Base-by-base conservation (phyloP, 2,113 vertebrate genomes). In the Rhinolophus ferrumequinum region DNA sequence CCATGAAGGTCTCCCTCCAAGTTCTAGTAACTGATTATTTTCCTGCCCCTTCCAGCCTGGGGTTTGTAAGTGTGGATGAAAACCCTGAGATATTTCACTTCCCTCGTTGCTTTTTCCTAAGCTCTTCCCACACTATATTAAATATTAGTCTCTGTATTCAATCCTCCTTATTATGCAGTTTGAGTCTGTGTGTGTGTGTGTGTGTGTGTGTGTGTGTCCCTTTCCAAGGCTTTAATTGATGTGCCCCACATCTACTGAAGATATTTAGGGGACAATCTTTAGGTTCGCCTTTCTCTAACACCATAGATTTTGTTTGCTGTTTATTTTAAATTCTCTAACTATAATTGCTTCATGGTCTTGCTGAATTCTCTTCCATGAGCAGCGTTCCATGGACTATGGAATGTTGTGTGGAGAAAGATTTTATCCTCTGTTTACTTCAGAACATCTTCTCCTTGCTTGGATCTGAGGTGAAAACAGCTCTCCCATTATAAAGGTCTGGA, bases 381-480 rank as follows among this genome's bases (percentile, higher is more conserved):
- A 83, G 38, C 16, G 18, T 67, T 93, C 33, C 0, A 0, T 54
- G n/a, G 33, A 41, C 58, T 54, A 9, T 26, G 6, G 38, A 85
- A 30, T 54, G 21, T 5, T 24, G 30, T n/a, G 19, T 18, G 76
- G 12, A 86, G 70, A 47, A 72, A 62, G 76, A 69, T 64, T 75
- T 77, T 72, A 30, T 38, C n/a, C 7, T 75, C 62, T 62, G 2
- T 88, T 77, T 81, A 92, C 30, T 72, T 92, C 47, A 85, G 62
- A 95, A 33, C 22, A 21, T 91, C 35, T 93, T 96, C 92, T 69
- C 18, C 54, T 92, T 92, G 38, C 41, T 72, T 38, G 5, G 2
- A 80, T 93, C 69, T 93, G 60, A 86, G 86, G 35, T 82, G 44
- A 73, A 86, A 95, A 90, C n/a, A 75, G 4, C 22, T 83, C 26